Base-by-base conservation (phyloP, 1,140 invertebrate genomes). In the Zaprionus camerounensis region DNA sequence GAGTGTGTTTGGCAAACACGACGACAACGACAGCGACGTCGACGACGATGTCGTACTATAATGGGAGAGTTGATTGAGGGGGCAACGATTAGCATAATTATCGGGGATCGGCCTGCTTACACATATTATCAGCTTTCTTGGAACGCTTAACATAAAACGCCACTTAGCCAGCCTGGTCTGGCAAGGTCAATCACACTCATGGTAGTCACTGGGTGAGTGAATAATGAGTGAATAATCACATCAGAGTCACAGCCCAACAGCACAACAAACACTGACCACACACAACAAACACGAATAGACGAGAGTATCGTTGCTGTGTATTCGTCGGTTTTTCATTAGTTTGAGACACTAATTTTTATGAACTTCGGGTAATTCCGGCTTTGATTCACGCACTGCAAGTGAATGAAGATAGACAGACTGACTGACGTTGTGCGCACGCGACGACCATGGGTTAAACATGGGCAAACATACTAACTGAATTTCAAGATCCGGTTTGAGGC, bases 351-450 rank as follows among this genome's bases (percentile, higher is more conserved):
- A 77, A 85, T 90, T 90, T 81, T 75, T 82, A 77, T 85, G 81
- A 90, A 85, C 85, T 90, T 85, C 81, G 85, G 85, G 85, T 90
- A 90, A 90, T 90, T 82, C 85, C 85, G 71, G 51, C 44, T 69
- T 71, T 69, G 71, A 81, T 67, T 84, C 73, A 83, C 69, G 67
- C 70, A 56, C 17, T 38, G 57, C 34, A 57, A 31, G 44, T 61
- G 55, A 64, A 44, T 51, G 6, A 70, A 68, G 56, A 66, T 22
- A 49, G 53, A 72, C 36, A 41, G 66, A 86, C 51, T 51, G 71
- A 71, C 64, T 64, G 55, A 36, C 22, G 63, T 85, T 68, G 57
- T 76, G 31, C 34, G 67, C 72, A 34, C 31, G 44, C 17, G 20
- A 17, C 20, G 84, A 73, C 84, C 81, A 71, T 88, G 84, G 78